Evolutionary conservation across 2,113 vertebrate species (phyloP).

Genomic region (Rhabdornis inornatus): DNA sequence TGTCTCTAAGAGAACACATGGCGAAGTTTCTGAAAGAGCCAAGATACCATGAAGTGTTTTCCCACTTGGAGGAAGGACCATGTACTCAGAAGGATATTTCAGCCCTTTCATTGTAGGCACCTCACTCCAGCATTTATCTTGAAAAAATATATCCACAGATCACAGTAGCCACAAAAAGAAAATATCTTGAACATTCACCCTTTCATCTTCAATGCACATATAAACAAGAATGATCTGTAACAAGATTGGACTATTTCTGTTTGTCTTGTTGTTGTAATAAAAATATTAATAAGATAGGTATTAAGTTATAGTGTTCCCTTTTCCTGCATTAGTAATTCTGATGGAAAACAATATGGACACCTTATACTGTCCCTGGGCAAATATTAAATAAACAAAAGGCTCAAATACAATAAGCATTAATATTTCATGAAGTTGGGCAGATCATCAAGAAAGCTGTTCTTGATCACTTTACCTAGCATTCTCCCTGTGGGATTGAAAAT

Average conservation of each 20-base stretch:
- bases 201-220: not conserved
- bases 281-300: conserved; percentile 19
- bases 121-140: not conserved
- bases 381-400: conserved; percentile 61
- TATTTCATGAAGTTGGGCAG: conserved; percentile 51
- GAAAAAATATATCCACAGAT: not conserved
- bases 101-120: not conserved
- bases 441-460: conserved; percentile 50
- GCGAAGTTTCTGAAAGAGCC: not conserved
- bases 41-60: not conserved
- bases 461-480: conserved; percentile 52
- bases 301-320: not conserved
- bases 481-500: conserved; percentile 14
- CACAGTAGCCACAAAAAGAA: not conserved
- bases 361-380: conserved; percentile 46
- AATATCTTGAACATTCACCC: not conserved
- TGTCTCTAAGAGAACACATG: not conserved
- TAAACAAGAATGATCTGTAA: not conserved
- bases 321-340: conserved; percentile 30
- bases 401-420: conserved; percentile 54
- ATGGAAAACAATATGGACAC: conserved; percentile 42
- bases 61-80: not conserved
- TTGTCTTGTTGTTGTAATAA: conserved; percentile 5
- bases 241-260: not conserved
- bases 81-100: not conserved